Conservation (phyloP, 2,797 vertebrate genomes). For the Brachyrhaphis roseni region DNA sequence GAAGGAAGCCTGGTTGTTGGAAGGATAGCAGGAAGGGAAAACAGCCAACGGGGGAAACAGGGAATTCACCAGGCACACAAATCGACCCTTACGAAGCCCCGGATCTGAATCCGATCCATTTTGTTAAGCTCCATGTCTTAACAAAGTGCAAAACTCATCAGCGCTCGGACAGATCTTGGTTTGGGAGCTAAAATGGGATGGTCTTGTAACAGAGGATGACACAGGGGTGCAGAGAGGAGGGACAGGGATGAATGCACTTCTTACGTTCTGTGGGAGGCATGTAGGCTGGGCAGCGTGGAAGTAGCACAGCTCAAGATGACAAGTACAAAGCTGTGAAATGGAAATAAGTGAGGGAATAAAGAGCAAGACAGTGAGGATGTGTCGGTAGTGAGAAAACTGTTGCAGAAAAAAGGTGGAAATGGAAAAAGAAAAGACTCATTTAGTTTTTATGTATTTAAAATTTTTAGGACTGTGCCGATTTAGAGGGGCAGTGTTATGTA, state of each 20-base stretch:
- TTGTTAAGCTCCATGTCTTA: slow-evolving; percentile 74
- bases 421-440: slow-evolving; percentile 50
- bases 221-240: slow-evolving; percentile 17
- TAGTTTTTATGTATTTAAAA: slow-evolving; percentile 57
- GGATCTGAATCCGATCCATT: slow-evolving; percentile 61
- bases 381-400: slow-evolving; percentile 14
- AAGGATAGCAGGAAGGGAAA: slow-evolving; percentile 54
- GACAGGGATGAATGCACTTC: slow-evolving; percentile 58
- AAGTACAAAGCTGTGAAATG: slow-evolving; percentile 68
- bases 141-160: slow-evolving; percentile 72
- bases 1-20: slow-evolving; percentile 41
- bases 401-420: slow-evolving; percentile 41
- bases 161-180: slow-evolving; percentile 41
- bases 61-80: slow-evolving; percentile 59
- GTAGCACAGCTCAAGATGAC: slow-evolving; percentile 54
- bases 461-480: slow-evolving; percentile 15
- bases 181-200: slow-evolving; percentile 36
- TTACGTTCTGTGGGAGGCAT: slow-evolving; percentile 66
- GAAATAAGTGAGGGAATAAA: slow-evolving; percentile 43
- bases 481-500: no score
- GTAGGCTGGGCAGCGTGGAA: slow-evolving; percentile 59
- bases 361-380: slow-evolving; percentile 24
- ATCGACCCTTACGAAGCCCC: slow-evolving; percentile 39
- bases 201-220: slow-evolving; percentile 29
- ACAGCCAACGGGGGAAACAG: slow-evolving; percentile 50